A percentile compares a stretch with the other conserved stretches of the same genome.
phyloP scores from a whole-genome alignment of 2,888 invertebrate species.

The Artemia sinica region DNA sequence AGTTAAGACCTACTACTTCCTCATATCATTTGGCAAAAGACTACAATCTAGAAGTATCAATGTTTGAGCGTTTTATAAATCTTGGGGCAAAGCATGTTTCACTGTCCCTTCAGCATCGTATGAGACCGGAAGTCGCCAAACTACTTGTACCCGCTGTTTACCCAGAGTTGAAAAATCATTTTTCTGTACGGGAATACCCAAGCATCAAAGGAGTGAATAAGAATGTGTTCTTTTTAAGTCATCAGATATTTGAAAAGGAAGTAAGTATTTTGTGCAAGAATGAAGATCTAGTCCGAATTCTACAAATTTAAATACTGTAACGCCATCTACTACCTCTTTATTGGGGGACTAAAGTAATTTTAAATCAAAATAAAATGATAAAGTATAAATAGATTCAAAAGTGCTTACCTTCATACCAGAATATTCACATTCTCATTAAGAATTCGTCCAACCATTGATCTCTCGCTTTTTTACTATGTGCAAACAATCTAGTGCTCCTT shows the following conservation, averaged over 20 bases:
- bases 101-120: conserved; percentile 37
- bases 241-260: conserved; percentile 18
- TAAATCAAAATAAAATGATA: no score
- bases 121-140: conserved; percentile 37
- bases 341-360: no score
- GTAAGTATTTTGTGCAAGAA: neutral
- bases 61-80: conserved; percentile 39
- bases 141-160: conserved; percentile 33
- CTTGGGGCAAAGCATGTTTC: conserved; percentile 33
- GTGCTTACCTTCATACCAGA: no score
- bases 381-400: no score
- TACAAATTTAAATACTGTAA: neutral
- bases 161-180: conserved; percentile 27
- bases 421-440: no score
- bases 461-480: no score
- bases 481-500: no score
- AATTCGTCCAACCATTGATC: no score
- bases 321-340: neutral
- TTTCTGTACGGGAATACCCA: conserved; percentile 28
- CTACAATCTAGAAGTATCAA: conserved; percentile 36
- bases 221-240: conserved; percentile 22
- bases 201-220: conserved; percentile 28
- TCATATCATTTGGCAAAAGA: conserved; percentile 34
- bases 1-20: conserved; percentile 36
- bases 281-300: neutral